These are phyloP conservation scores for Eriosoma lanigerum DNA, from an alignment of 1,140 invertebrate species.

Conservation along the genomic window DNA sequence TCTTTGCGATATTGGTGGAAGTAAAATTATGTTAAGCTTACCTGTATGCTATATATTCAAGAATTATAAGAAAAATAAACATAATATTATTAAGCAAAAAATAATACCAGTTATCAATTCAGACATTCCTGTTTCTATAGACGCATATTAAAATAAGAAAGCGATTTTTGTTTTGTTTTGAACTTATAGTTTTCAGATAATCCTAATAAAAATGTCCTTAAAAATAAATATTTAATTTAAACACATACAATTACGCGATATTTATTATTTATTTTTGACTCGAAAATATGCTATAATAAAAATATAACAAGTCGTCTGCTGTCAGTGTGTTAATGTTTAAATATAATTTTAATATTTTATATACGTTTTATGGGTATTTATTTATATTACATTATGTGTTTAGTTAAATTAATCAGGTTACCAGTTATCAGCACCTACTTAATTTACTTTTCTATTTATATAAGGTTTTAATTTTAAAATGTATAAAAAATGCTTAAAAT, in stretches of 20 bases:
- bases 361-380: no score
- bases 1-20: background rate
- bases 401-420: no score
- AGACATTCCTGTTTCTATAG: conserved; percentile 22
- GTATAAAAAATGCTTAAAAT: no score
- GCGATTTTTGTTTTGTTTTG: conserved; percentile 13
- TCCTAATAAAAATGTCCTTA: background rate
- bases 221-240: background rate
- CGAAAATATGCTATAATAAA: no score
- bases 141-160: conserved; percentile 37
- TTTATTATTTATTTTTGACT: background rate
- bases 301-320: no score
- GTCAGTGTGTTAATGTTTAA: no score
- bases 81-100: background rate
- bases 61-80: background rate
- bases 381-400: no score
- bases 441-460: no score
- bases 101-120: conserved; percentile 22
- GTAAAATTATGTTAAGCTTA: background rate
- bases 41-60: background rate
- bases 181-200: background rate
- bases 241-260: background rate
- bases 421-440: no score
- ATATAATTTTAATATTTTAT: no score
- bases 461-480: no score